Evolutionary conservation across 1,140 invertebrate genomes (phyloP), one percentile per base, ranked within the genome.

Genomic region (Zaprionus nigranus): DNA sequence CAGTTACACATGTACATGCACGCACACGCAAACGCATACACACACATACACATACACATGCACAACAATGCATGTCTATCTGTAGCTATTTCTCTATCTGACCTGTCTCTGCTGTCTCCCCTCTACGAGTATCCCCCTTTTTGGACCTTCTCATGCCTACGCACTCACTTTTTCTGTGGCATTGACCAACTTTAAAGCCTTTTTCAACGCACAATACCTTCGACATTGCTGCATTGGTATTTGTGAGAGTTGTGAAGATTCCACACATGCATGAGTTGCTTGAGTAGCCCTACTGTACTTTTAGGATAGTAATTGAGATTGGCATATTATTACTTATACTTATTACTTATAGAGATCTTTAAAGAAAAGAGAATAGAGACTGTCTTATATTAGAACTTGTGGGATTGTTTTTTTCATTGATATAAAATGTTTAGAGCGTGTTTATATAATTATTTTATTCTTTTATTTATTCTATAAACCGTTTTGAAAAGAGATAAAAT

Each of bases 1-100:
- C 61, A 71, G 56, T 58, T 67, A 65, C 61, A 66, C 54, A 65
- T 72, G 64, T 78, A 77, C 46, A 51, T 51, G 46, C 46, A 51
- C 20, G n/a, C 38, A 40, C 38, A 40, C 28, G n/a, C n/a, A n/a
- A n/a, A n/a, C n/a, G n/a, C 46, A 51, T 51, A 20, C 46, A 51
- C 20, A 5, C 38, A 40, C 38, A 40, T 7, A 22, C 46, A 51
- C 3, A 13, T 1, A 13, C 46, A 51, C 11, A 22, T 7, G 11
- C 46, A 67, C 36, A 28, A 26, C 34, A 54, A 38, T 49, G 36
- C 57, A 28, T 30, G 26, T 56, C 53, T 56, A n/a, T 46, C 20
- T 40, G 36, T 43, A 43, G 22, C 36, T 43, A 61, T 43, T 24
- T 43, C 24, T n/a, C 60, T 62, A 38, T 26, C 59, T 60, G 22